Conservation (phyloP, 2,888 invertebrate genomes). For the Aphelenchoides bicaudatus region DNA sequence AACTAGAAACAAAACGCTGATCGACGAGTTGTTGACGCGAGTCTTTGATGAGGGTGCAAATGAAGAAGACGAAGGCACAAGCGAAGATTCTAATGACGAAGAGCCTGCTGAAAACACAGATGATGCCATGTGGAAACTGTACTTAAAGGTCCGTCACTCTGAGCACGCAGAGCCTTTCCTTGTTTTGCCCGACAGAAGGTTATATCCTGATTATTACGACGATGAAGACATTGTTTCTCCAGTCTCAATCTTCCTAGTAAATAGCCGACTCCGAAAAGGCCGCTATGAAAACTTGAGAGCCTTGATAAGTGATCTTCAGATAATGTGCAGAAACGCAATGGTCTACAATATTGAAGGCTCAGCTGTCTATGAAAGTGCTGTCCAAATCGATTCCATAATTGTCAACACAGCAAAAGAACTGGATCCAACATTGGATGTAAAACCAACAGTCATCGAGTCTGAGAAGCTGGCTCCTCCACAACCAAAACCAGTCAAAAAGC, state of each 20-base stretch:
- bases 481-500: too few species aligned
- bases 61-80: conserved; percentile 63
- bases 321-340: conserved; percentile 94
- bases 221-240: conserved; percentile 93
- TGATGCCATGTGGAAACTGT: conserved; percentile 79
- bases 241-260: conserved; percentile 84
- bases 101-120: conserved; percentile 62
- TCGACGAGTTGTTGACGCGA: conserved; percentile 50
- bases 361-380: conserved; percentile 78
- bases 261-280: conserved; percentile 61
- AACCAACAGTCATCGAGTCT: conserved; percentile 3
- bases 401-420: conserved; percentile 41
- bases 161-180: conserved; percentile 32
- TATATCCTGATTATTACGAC: conserved; percentile 93
- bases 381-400: conserved; percentile 67
- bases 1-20: conserved; percentile 29
- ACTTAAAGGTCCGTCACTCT: conserved; percentile 66
- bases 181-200: conserved; percentile 16
- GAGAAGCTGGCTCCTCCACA: too few species aligned
- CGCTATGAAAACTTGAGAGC: conserved; percentile 72
- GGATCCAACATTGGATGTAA: conserved; percentile 33
- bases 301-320: conserved; percentile 85
- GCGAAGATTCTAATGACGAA: conserved; percentile 68
- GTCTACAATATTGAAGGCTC: conserved; percentile 79
- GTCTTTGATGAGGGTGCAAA: conserved; percentile 26